Evolutionary conservation across 2,888 invertebrate species (phyloP), one percentile per base, ranked within the genome.

Genomic region (Ormyrus pomaceus): DNA sequence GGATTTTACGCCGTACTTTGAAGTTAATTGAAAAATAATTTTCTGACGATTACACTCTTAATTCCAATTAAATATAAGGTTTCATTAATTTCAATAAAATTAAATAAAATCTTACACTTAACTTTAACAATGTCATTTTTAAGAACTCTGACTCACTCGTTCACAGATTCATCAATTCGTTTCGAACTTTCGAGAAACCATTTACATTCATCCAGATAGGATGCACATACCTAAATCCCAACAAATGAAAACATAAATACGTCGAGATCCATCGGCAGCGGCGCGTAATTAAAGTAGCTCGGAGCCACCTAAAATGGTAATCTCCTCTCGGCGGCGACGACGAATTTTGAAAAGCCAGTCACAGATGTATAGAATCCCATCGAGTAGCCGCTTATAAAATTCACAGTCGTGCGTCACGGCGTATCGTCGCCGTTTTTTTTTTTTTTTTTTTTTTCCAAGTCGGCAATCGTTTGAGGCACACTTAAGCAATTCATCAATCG

Each of bases 401-500:
- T 48, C 68, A 68, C 45, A 64, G 66, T 65, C 56, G 55, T 80
- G 50, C 73, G 77, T 81, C 71, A 77, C 13, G 59, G 64, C 58
- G 45, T 62, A 50, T 68, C 46, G n/a, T 48, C 19, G 7, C 19
- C 10, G 61, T n/a, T 11, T 13, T 51, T 51, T 48, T 61, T 46
- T 64, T 6, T 13, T 50, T 13, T 73, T 48, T n/a, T 68, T 13
- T 69, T 69, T 65, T 74, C 9, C 53, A 69, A 50, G 80, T 77
- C 82, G 80, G 82, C 78, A 71, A 64, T 75, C 81, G 83, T 83
- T 80, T 80, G 82, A 79, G 71, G 59, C 68, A 75, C 71, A 78
- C 80, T 78, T 65, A 55, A 80, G 80, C 84, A 82, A 85, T 85
- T 84, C 83, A 85, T 85, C 85, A 83, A 82, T 79, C 72, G 81